Conservation (phyloP, 2,113 vertebrate genomes). For the Falco punctatus region DNA sequence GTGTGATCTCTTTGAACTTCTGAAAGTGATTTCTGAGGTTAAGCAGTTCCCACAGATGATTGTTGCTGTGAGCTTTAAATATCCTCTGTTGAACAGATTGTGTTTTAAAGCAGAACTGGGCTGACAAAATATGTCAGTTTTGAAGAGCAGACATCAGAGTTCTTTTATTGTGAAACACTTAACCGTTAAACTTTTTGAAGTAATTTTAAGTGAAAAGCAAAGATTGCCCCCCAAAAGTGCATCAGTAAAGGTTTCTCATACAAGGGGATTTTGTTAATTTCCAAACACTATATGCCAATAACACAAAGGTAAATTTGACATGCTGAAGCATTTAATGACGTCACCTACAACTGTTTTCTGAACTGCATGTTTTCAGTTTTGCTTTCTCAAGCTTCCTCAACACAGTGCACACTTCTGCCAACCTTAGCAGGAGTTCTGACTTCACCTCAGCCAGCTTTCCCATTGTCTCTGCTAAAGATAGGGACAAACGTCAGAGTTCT, state of each 20-base stretch:
- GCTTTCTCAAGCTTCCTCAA: neutral
- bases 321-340: neutral
- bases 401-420: neutral
- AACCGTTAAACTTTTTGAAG: neutral
- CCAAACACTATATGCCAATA: neutral
- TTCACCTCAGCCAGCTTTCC: neutral
- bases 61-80: neutral
- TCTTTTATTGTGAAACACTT: neutral
- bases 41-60: neutral
- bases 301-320: neutral
- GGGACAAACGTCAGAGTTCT: neutral
- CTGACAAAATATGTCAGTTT: constrained; percentile 20
- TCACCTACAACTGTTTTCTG: neutral
- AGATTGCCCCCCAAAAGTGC: neutral
- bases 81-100: neutral
- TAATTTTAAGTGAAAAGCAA: neutral
- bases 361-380: neutral
- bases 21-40: neutral
- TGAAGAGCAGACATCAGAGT: neutral
- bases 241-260: neutral
- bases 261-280: neutral
- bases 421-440: neutral
- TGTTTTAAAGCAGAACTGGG: neutral
- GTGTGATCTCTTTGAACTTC: neutral
- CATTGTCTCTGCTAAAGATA: neutral